Evolutionary conservation across 2,797 vertebrate genomes (phyloP), one percentile per base, ranked within the genome.

Genomic region (Pseudomugil tenellus): DNA sequence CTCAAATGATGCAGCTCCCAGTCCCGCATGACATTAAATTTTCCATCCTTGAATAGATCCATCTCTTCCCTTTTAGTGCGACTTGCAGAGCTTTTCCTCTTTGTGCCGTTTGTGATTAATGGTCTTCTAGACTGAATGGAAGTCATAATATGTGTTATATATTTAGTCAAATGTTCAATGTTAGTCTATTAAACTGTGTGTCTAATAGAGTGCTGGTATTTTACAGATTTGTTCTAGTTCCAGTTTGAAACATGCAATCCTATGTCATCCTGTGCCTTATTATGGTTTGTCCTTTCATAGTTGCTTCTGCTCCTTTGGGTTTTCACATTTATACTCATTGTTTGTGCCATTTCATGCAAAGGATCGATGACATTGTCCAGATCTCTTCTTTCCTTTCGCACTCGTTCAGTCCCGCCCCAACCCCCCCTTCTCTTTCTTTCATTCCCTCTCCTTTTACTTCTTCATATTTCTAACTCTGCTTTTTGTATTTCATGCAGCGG

Each of bases 401-500:
- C 54, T 63, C 43, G 51, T 68, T 55, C 64, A 12, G 13, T 41
- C 29, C 49, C 61, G 41, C 37, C 37, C 14, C 29, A 29, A 29
- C 70, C 67, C 43, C 70, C 80, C n/a, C n/a, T n/a, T n/a, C n/a
- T n/a, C n/a, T n/a, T 69, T 60, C 77, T 72, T 53, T 74, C 51
- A 81, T 61, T 83, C 46, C 74, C 65, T 68, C 56, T 75, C 58
- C 58, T 63, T 67, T 72, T 60, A 70, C 39, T 74, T 53, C 70
- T 80, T 67, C 76, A 67, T 77, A 28, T 79, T 80, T 86, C 67
- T 70, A 84, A 39, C 67, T 69, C 37, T 81, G 75, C 73, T 77
- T 88, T 29, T 89, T 88, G 81, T 87, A 69, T 84, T 74, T 86
- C 70, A 72, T 86, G 84, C 92, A 93, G 90, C 91, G 93, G 91